Percentiles rank a stretch among this genome's conserved stretches.
Evolutionary conservation across 1,140 invertebrate genomes (phyloP).

Genomic region (Drosophila willistoni): DNA sequence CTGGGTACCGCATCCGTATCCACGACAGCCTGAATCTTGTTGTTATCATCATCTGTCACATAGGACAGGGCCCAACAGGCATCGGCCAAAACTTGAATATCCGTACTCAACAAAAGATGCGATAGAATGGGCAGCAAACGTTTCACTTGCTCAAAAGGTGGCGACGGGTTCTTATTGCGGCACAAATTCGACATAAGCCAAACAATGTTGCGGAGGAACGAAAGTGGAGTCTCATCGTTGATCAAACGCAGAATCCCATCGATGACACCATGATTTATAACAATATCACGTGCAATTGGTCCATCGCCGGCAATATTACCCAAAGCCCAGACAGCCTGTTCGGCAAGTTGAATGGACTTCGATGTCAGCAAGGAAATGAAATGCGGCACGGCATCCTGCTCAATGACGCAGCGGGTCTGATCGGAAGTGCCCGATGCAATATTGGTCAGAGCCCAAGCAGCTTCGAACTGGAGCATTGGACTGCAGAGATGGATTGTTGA

Average conservation of each 20-base stretch:
- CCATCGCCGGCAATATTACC: slow-evolving; percentile 98
- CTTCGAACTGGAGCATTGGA: slow-evolving; percentile 96
- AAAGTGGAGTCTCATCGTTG: slow-evolving; percentile 84
- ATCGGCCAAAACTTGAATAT: slow-evolving; percentile 93
- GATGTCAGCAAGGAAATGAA: slow-evolving; percentile 92
- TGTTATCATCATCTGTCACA: slow-evolving; percentile 96
- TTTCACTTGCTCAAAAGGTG: slow-evolving; percentile 90
- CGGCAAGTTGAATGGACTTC: slow-evolving; percentile 90
- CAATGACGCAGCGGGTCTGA: slow-evolving; percentile 94
- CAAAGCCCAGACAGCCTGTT: slow-evolving; percentile 98
- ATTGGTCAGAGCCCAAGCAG: slow-evolving; percentile 99
- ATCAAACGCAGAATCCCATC: slow-evolving; percentile 88
- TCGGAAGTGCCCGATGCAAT: slow-evolving; percentile 97
- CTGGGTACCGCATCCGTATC: slow-evolving; percentile 88
- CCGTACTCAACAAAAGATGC: slow-evolving; percentile 89
- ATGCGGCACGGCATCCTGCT: slow-evolving; percentile 93
- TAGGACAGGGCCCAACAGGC: slow-evolving; percentile 99
- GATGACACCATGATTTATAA: slow-evolving; percentile 87
- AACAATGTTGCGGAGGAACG: slow-evolving; percentile 87
- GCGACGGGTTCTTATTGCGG: slow-evolving; percentile 95
- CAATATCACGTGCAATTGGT: slow-evolving; percentile 89
- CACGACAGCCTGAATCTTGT: slow-evolving; percentile 94
- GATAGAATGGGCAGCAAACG: slow-evolving; percentile 92
- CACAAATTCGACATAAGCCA: slow-evolving; percentile 97
- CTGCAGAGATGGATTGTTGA: slow-evolving; percentile 83